These are phyloP conservation scores for Xylocampa areola DNA, from an alignment of 2,888 invertebrate species.

Conservation along the genomic window DNA sequence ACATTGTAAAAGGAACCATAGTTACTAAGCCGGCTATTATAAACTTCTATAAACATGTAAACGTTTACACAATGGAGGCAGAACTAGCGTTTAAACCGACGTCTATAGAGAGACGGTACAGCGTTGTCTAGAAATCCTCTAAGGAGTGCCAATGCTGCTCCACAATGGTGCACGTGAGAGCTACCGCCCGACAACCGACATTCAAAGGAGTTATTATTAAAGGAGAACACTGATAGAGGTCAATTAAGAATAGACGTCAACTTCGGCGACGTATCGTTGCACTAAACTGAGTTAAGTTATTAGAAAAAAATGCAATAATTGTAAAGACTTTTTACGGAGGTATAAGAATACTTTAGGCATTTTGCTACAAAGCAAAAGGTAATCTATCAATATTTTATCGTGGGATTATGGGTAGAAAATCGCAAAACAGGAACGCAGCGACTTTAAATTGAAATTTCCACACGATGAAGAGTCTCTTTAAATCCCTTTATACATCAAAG, in stretches of 20 bases:
- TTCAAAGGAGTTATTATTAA: conserved; percentile 83
- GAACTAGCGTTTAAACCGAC: conserved; percentile 63
- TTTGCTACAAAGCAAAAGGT: not conserved
- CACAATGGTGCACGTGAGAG: conserved; percentile 78
- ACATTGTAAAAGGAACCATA: conserved; percentile 20
- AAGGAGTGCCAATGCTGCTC: conserved; percentile 75
- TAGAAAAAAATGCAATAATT: too few relatives aligned
- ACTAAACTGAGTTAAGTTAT: conserved; percentile 51
- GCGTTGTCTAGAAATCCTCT: conserved; percentile 77
- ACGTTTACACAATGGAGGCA: conserved; percentile 63
- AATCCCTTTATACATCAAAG: conserved; percentile 85
- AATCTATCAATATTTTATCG: conserved; percentile 1
- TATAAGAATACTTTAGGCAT: not conserved
- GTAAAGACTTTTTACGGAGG: too few relatives aligned
- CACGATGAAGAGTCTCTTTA: conserved; percentile 76
- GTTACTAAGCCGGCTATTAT: conserved; percentile 59
- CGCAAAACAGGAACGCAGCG: conserved; percentile 57
- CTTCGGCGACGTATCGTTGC: conserved; percentile 49
- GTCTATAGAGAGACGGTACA: conserved; percentile 66
- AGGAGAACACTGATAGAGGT: conserved; percentile 77
- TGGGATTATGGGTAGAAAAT: conserved; percentile 8
- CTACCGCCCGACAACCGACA: conserved; percentile 71
- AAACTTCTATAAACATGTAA: conserved; percentile 62
- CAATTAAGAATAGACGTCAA: conserved; percentile 76
- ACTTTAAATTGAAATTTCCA: conserved; percentile 75